phyloP scores from a whole-genome alignment of 2,888 invertebrate species.

The Acleris emargana region DNA sequence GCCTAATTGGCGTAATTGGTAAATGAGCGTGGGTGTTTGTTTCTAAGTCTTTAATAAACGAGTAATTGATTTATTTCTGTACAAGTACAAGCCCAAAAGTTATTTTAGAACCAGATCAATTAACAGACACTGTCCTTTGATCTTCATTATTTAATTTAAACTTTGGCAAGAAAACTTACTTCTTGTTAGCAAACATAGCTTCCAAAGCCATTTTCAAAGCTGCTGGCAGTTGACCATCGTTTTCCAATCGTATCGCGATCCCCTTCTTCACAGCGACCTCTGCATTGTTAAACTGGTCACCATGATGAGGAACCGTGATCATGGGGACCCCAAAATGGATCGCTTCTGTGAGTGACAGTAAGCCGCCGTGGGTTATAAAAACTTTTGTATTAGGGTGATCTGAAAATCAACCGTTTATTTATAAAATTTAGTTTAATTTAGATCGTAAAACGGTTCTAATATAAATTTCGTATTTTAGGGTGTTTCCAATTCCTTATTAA shows the following conservation, averaged over 20 bases:
- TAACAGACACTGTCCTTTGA: no score
- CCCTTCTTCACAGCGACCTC: conserved; percentile 29
- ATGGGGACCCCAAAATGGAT: conserved; percentile 40
- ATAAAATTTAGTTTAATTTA: no score
- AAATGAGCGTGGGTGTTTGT: no score
- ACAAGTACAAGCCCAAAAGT: no score
- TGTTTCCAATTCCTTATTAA: no score
- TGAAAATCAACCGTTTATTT: conserved; percentile 8
- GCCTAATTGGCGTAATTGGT: no score
- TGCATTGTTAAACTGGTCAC: conserved; percentile 39
- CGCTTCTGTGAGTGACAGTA: conserved; percentile 39
- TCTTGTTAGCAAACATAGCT: conserved; percentile 18
- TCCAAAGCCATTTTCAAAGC: conserved; percentile 16
- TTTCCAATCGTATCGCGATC: conserved; percentile 29
- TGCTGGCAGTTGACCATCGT: conserved; percentile 12
- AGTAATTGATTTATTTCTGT: no score
- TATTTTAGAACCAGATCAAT: no score
- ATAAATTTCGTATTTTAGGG: no score
- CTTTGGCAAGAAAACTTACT: conserved; percentile 11
- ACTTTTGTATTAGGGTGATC: conserved; percentile 39
- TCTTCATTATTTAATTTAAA: no score
- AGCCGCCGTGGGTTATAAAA: conserved; percentile 40
- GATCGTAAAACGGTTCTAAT: no score
- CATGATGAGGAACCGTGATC: conserved; percentile 36
- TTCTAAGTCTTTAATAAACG: no score